phyloP scores from a whole-genome alignment of 92 coral and sea anemone species.

The Porites lobata region DNA sequence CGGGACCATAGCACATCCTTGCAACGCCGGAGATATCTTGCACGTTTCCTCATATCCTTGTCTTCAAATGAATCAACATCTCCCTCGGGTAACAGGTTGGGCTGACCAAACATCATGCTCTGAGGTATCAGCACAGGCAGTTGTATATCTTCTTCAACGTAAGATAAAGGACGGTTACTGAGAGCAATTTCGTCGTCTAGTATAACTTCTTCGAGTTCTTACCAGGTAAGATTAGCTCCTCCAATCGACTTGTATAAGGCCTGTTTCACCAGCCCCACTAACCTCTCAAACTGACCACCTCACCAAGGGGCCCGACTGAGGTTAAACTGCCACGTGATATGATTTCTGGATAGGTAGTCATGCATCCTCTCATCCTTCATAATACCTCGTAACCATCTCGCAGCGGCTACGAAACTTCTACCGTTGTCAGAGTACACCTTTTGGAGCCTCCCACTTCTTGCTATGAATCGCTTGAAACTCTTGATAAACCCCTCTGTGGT shows the following conservation, averaged over 20 bases:
- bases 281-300: no score
- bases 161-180: no score
- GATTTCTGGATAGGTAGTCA: constrained; percentile 40
- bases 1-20: constrained; percentile 42
- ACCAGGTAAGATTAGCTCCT: constrained; percentile 14
- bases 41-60: constrained; percentile 31
- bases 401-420: constrained; percentile 45
- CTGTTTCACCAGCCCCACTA: not conserved
- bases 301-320: constrained; percentile 4
- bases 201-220: constrained; percentile 33
- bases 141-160: no score
- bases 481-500: constrained; percentile 35
- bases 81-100: no score
- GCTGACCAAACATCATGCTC: no score
- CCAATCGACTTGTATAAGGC: constrained; percentile 48
- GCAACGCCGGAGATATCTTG: not conserved
- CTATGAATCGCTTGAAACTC: constrained; percentile 57
- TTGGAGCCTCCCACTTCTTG: constrained; percentile 53
- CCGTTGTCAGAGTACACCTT: constrained; percentile 74
- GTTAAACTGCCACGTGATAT: constrained; percentile 69
- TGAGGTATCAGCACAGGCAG: no score
- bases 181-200: not conserved
- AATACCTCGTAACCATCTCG: constrained; percentile 44
- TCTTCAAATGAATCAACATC: constrained; percentile 19
- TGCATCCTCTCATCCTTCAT: constrained; percentile 60